Percentiles rank a stretch among this genome's conserved stretches.
These are phyloP conservation scores for Gavia stellata DNA, from an alignment of 2,113 vertebrate genomes.

Conservation along the genomic window DNA sequence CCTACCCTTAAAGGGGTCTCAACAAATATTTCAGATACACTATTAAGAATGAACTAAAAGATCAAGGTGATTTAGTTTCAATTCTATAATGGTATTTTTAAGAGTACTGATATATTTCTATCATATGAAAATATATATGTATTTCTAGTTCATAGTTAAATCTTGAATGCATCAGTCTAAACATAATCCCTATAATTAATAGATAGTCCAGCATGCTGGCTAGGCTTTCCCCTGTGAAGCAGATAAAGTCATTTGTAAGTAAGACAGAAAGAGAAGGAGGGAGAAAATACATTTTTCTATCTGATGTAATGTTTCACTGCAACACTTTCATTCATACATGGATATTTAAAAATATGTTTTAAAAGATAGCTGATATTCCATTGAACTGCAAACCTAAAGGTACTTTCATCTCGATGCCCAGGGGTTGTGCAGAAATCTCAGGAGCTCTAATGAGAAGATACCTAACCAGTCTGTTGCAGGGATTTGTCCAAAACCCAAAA, in stretches of 20 bases:
- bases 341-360: not conserved
- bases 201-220: not conserved
- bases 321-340: not conserved
- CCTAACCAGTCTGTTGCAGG: not conserved
- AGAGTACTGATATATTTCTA: not conserved
- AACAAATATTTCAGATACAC: not conserved
- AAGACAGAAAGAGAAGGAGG: not conserved
- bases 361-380: not conserved
- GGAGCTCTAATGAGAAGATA: not conserved
- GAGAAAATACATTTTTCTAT: not conserved
- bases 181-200: conserved; percentile 12
- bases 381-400: not conserved
- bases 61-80: not conserved
- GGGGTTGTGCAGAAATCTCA: not conserved
- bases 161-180: not conserved
- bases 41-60: not conserved
- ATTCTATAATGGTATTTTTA: not conserved
- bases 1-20: not conserved
- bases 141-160: not conserved
- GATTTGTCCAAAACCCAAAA: not conserved
- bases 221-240: conserved; percentile 4
- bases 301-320: not conserved
- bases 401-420: not conserved
- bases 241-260: not conserved
- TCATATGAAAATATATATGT: not conserved